Base-by-base conservation (phyloP, 2,113 vertebrate species). In the Papio anubis region DNA sequence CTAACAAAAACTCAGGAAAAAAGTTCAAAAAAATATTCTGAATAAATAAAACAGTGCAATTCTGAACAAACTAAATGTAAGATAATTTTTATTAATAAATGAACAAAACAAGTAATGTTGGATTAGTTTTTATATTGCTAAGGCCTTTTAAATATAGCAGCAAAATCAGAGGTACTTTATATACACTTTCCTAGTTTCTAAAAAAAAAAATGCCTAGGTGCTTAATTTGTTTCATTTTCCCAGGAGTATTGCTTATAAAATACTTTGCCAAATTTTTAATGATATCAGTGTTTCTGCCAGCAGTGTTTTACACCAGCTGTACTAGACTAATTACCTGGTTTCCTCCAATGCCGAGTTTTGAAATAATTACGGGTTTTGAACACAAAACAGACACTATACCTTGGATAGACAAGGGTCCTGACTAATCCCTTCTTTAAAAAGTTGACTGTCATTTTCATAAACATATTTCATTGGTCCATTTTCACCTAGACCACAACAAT, bases 221-320 rank as follows among this genome's bases (percentile, higher is more conserved):
- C 88, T 98, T 94, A 95, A 94, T 97, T 95, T 98, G 91, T 98
- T 98, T 98, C 79, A 98, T 59, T 97, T 98, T 94, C 98, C 97
- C 98, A 96, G 61, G 96, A 93, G 97, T 97, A 96, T 97, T 98
- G 68, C 72, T 98, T 89, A 50, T 96, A 96, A 87, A n/a, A 78
- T 93, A 96, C 94, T 94, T 92, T 95, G 98, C 98, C 99, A 99
- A 98, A 82, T 96, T 98, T 98, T 98, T 98, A 98, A 99, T 99
- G 98, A 98, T 97, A 96, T 27, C 92, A 95, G 43, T 96, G 27
- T 84, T 95, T 61, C 38, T 98, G 98, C 98, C 98, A 98, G 96
- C 95, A 98, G 94, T 98, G 45, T 98, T 98, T 98, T 97, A 97
- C 92, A 98, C 97, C 98, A 99, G 98, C 97, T 99, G 98, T 94